Evolutionary conservation across 2,797 vertebrate species (phyloP), one percentile per base, ranked within the genome.

Genomic region (Arctocebus calabarensis): DNA sequence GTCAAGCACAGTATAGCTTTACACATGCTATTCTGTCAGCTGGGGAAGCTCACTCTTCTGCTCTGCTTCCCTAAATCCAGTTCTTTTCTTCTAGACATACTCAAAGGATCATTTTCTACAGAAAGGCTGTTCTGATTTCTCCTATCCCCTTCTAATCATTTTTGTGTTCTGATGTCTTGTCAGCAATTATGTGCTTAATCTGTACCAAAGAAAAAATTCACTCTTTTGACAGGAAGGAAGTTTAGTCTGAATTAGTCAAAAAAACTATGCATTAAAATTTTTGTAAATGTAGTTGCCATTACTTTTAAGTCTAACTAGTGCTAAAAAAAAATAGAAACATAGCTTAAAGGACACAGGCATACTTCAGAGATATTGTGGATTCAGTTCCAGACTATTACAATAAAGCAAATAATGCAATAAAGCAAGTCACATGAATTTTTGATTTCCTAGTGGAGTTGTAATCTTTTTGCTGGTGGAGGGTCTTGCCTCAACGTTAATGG

Each of bases 151-250:
- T 96, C 78, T 70, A 48, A 89, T 81, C 82, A 88, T 82, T 94
- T 94, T 68, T 91, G 23, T 95, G 85, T 92, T 91, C 40, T 95
- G 94, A 86, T 25, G 29, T 91, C 79, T 95, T 81, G 59, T 89
- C 86, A 96, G 93, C 77, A 94, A 57, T 86, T 88, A 61, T 55
- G 57, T 95, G 79, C 64, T 86, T 96, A 68, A 88, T 94, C 78
- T 96, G 78, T 90, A 94, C 91, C 79, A 87, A 88, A 91, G 88
- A 14, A 83, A 93, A 88, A 96, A 74, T 23, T 89, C 62, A 75
- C n/a, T 88, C 73, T 64, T 86, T 95, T 87, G 78, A 92, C 70
- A 90, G 59, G n/a, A 92, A 52, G 52, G 29, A 84, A 70, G 8
- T 90, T 62, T 79, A 74, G 45, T 92, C 48, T 91, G 83, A 93